Conservation (phyloP, 2,888 invertebrate species). For the Melinaea menophilus region DNA sequence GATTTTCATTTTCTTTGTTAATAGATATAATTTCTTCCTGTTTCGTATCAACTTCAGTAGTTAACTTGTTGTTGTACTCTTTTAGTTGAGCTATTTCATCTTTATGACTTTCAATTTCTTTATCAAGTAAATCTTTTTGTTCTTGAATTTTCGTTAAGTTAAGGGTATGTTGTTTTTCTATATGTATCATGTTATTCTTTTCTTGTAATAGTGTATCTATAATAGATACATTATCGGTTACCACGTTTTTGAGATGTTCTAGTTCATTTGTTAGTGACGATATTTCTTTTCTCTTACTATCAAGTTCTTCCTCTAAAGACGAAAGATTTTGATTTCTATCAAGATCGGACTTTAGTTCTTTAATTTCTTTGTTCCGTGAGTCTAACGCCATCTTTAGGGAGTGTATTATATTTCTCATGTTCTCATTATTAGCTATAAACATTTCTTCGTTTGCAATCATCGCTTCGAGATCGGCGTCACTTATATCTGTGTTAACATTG, state of each 20-base stretch:
- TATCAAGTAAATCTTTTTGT: conserved; percentile 17
- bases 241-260: conserved; percentile 38
- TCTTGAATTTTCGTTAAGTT: conserved; percentile 34
- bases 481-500: conserved; percentile 37
- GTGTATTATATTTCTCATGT: conserved; percentile 60
- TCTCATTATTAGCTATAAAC: conserved; percentile 62
- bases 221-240: conserved; percentile 39
- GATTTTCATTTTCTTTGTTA: conserved; percentile 36
- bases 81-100: conserved; percentile 37
- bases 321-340: conserved; percentile 21
- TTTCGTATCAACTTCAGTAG: conserved; percentile 32
- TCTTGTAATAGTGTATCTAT: conserved; percentile 44
- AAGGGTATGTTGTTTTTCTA: conserved; percentile 38
- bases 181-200: conserved; percentile 35
- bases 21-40: conserved; percentile 36
- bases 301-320: conserved; percentile 37
- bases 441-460: conserved; percentile 61
- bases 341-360: conserved; percentile 41
- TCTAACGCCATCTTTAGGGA: conserved; percentile 52
- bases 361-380: conserved; percentile 51
- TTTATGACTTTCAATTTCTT: conserved; percentile 32
- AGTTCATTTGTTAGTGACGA: conserved; percentile 38
- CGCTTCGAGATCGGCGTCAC: conserved; percentile 46
- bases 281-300: conserved; percentile 44
- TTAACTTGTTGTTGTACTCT: conserved; percentile 39